A percentile compares a stretch with the other conserved stretches of the same genome.
phyloP scores from a whole-genome alignment of 2,113 vertebrate species.

The Seriola dumerili region DNA sequence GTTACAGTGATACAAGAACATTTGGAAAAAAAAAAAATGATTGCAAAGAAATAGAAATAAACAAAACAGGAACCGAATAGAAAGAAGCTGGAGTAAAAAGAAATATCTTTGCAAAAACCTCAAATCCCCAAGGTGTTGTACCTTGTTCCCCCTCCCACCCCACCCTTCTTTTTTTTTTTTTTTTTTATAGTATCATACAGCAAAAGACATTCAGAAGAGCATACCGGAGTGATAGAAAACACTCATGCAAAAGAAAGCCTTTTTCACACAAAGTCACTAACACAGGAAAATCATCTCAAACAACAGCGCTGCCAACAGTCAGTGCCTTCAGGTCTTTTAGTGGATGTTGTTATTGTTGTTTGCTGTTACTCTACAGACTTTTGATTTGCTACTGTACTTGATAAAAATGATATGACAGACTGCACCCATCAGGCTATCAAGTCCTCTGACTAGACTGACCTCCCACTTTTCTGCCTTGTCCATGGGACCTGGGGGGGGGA shows the following conservation, averaged over 20 bases:
- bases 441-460: conserved; percentile 64
- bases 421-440: conserved; percentile 59
- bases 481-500: conserved; percentile 34
- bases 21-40: conserved; percentile 64
- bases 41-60: conserved; percentile 57
- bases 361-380: conserved; percentile 77
- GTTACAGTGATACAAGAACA: conserved; percentile 79
- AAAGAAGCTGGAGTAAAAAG: conserved; percentile 51
- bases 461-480: conserved; percentile 44
- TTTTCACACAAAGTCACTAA: conserved; percentile 81
- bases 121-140: conserved; percentile 66
- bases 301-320: conserved; percentile 90
- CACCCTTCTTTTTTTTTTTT: neutral
- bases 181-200: conserved; percentile 66
- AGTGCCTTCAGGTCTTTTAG: conserved; percentile 87
- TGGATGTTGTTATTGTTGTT: conserved; percentile 70
- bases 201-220: conserved; percentile 84
- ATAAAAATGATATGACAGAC: conserved; percentile 77
- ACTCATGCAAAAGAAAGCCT: conserved; percentile 90
- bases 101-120: conserved; percentile 43
- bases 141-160: conserved; percentile 40
- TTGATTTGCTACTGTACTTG: conserved; percentile 83
- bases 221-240: conserved; percentile 79
- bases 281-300: conserved; percentile 73
- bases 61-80: conserved; percentile 40